A percentile compares a stretch with the other conserved stretches of the same genome.
Conservation (phyloP, 2,797 vertebrate genomes). For the Gambelia wislizenii region DNA sequence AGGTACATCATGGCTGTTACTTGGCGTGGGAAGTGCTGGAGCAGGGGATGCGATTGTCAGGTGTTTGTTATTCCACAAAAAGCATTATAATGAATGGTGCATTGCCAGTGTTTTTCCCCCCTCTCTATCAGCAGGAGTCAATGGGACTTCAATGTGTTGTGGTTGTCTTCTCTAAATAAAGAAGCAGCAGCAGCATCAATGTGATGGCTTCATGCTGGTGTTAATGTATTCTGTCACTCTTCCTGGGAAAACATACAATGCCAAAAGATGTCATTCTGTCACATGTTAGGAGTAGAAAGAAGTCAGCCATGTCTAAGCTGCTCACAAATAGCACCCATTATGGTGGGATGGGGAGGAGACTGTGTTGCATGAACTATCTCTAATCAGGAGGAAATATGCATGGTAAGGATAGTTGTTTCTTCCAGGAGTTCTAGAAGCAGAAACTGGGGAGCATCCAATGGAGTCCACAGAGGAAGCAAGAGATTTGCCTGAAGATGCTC, state of each 20-base stretch:
- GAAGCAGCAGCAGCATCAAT: conserved; percentile 6
- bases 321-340: accelerated
- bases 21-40: not conserved
- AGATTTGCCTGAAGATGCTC: too few species aligned
- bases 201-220: conserved; percentile 46
- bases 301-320: not conserved
- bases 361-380: not conserved
- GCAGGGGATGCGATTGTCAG: not conserved
- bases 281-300: not conserved
- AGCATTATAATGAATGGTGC: conserved; percentile 1
- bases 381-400: not conserved
- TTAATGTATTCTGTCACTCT: conserved; percentile 54
- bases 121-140: conserved; percentile 30
- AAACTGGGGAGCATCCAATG: too few species aligned
- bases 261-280: not conserved
- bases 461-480: too few species aligned
- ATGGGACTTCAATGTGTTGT: conserved; percentile 3
- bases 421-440: not conserved
- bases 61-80: conserved; percentile 12
- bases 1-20: not conserved
- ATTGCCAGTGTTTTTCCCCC: not conserved
- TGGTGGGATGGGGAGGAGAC: not conserved
- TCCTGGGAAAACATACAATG: not conserved
- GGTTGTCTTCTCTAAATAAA: conserved; percentile 48
- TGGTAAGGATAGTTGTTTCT: not conserved